Percentiles rank a stretch among this genome's conserved stretches.
Evolutionary conservation across 1,140 invertebrate species (phyloP).

Genomic region (Drosophila pandora): DNA sequence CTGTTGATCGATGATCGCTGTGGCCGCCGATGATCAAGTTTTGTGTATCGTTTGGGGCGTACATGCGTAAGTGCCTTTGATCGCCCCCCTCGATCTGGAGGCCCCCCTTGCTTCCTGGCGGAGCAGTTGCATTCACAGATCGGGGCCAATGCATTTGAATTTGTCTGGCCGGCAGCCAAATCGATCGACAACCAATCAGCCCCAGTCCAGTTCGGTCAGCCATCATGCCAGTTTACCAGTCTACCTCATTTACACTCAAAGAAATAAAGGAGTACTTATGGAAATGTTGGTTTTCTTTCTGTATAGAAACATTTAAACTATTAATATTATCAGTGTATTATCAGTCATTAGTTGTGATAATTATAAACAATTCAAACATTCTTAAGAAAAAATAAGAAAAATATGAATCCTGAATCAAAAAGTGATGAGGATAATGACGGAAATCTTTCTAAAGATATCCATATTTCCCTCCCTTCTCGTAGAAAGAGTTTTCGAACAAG

Average conservation of each 20-base stretch:
- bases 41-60: slow-evolving; percentile 73
- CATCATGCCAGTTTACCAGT: slow-evolving; percentile 57
- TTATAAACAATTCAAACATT: too few relatives aligned
- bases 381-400: too few relatives aligned
- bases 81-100: slow-evolving; percentile 7
- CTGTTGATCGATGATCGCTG: slow-evolving; percentile 64
- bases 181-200: slow-evolving; percentile 79
- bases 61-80: slow-evolving; percentile 74
- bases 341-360: too few relatives aligned
- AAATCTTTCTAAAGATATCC: too few relatives aligned
- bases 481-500: too few relatives aligned
- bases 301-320: too few relatives aligned
- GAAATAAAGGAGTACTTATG: neutral
- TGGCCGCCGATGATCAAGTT: slow-evolving; percentile 41
- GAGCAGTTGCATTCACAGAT: slow-evolving; percentile 77
- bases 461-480: too few relatives aligned
- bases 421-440: too few relatives aligned
- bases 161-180: slow-evolving; percentile 75
- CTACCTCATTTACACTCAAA: slow-evolving; percentile 12
- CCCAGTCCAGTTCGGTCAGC: slow-evolving; percentile 50
- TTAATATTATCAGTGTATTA: too few relatives aligned
- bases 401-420: too few relatives aligned
- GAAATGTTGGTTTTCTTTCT: neutral
- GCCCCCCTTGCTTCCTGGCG: neutral
- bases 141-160: slow-evolving; percentile 76